Conservation (phyloP, 2,888 invertebrate species). For the Leptopterna dolabrata region DNA sequence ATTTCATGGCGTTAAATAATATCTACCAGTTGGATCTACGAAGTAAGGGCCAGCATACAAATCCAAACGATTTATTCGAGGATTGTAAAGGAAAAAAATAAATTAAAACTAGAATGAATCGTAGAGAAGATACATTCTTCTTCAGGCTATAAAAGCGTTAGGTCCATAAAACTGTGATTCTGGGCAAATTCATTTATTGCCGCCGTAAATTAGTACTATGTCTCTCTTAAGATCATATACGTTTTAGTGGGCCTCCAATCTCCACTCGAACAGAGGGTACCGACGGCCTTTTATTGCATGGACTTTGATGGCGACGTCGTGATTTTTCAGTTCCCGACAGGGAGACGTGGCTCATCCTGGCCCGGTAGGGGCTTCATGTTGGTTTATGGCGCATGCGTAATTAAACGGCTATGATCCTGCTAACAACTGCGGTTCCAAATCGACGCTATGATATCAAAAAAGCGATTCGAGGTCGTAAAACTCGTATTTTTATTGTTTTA, state of each 20-base stretch:
- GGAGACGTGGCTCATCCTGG: not conserved
- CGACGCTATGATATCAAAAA: not conserved
- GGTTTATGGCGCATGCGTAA: not conserved
- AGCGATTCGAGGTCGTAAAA: not conserved
- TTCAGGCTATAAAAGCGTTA: conserved; percentile 26
- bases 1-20: too few species aligned
- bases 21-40: too few species aligned
- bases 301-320: not conserved
- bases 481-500: not conserved
- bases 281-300: conserved; percentile 15
- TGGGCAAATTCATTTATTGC: conserved; percentile 43
- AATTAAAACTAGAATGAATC: not conserved
- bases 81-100: not conserved
- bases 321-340: not conserved
- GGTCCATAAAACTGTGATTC: conserved; percentile 41
- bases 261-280: conserved; percentile 15
- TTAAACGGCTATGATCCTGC: not conserved
- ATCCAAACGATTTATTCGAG: not conserved
- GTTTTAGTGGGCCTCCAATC: conserved; percentile 27
- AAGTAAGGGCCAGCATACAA: too few species aligned
- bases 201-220: conserved; percentile 43
- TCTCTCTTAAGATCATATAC: conserved; percentile 40
- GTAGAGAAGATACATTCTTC: conserved; percentile 21
- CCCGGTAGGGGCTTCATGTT: not conserved
- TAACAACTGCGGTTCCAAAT: not conserved